These are phyloP conservation scores for Trichonephila clavata DNA, from an alignment of 1,140 invertebrate species.

Conservation along the genomic window DNA sequence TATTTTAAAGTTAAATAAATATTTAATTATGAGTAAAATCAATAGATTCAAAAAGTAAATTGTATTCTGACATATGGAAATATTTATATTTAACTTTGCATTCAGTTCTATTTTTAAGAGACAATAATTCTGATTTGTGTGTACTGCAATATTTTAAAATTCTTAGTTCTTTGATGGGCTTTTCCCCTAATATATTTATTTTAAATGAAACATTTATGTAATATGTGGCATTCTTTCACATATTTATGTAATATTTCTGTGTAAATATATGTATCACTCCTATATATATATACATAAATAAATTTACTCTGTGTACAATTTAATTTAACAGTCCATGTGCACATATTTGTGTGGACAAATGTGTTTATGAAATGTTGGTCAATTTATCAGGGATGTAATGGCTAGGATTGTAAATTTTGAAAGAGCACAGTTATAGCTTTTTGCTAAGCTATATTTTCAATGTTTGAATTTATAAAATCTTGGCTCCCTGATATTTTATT, in stretches of 20 bases:
- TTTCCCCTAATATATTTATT: background rate
- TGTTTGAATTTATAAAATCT: background rate
- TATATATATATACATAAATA: slow-evolving; percentile 5
- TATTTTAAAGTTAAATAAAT: no score
- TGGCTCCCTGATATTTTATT: slow-evolving; percentile 7
- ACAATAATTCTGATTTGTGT: no score
- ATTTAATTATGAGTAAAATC: no score
- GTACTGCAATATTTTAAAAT: no score
- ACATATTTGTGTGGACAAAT: slow-evolving; percentile 1
- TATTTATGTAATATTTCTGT: background rate
- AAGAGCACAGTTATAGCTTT: background rate
- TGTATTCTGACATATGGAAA: no score
- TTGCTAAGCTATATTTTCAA: slow-evolving; percentile 23
- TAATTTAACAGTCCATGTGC: slow-evolving; percentile 8
- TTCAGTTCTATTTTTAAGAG: no score
- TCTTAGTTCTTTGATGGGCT: no score
- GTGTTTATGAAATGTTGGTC: background rate
- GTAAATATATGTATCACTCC: slow-evolving; percentile 24
- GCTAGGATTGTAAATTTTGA: background rate
- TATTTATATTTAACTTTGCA: no score
- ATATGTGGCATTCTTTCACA: background rate
- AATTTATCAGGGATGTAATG: background rate
- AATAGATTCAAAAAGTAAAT: no score
- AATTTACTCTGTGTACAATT: slow-evolving; percentile 10
- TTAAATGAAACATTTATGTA: background rate